phyloP scores from a whole-genome alignment of 2,888 invertebrate genomes.

The Drosophila birchii region DNA sequence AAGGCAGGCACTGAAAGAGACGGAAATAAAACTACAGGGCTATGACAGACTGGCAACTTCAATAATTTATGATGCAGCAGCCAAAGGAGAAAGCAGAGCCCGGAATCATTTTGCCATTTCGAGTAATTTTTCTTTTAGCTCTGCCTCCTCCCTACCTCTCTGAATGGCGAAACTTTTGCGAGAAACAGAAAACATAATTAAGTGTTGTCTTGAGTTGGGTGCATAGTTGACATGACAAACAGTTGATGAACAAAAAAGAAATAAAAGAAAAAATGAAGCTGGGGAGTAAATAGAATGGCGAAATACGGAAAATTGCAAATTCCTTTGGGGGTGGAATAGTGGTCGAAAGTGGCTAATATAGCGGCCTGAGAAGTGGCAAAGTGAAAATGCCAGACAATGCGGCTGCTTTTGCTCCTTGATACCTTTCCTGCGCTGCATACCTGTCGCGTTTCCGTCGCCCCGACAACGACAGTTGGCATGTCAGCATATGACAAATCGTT shows the following conservation, averaged over 20 bases:
- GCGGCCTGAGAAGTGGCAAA: conserved; percentile 63
- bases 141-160: not conserved
- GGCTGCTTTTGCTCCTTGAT: conserved; percentile 2
- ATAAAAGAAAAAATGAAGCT: conserved; percentile 9
- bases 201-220: conserved; percentile 70
- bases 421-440: conserved; percentile 1
- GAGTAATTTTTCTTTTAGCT: conserved; percentile 64
- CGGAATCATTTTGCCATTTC: conserved; percentile 73
- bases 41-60: conserved; percentile 75
- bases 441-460: conserved; percentile 27
- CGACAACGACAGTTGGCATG: conserved; percentile 53
- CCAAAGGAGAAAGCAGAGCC: conserved; percentile 30
- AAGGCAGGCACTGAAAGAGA: conserved; percentile 12
- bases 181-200: conserved; percentile 67
- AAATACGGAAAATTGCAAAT: conserved; percentile 31
- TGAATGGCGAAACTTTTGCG: conserved; percentile 38
- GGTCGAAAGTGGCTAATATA: conserved; percentile 58
- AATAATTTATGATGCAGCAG: conserved; percentile 71
- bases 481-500: conserved; percentile 75
- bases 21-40: conserved; percentile 48
- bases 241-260: conserved; percentile 57
- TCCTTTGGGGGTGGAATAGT: conserved; percentile 40
- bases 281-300: not conserved
- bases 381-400: conserved; percentile 55
- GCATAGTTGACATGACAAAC: conserved; percentile 66